A percentile compares a stretch with the other conserved stretches of the same genome.
Evolutionary conservation across 2,888 invertebrate genomes (phyloP).

Genomic region (Caenorhabditis angaria): DNA sequence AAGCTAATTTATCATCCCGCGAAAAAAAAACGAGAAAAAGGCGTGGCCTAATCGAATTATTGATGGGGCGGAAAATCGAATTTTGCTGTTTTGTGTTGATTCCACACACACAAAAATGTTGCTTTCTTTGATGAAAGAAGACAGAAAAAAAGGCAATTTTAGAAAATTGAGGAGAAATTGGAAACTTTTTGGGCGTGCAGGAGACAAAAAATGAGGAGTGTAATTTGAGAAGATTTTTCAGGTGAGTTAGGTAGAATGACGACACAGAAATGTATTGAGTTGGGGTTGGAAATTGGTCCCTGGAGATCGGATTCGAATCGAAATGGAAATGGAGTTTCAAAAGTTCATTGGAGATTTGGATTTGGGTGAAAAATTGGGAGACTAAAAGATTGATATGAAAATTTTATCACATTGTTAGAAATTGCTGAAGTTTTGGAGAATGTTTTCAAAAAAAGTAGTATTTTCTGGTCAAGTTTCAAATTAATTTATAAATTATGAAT

Average conservation of each 20-base stretch:
- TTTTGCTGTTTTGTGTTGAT: not conserved
- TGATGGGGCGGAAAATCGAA: not conserved
- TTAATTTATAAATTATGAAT: too few species aligned
- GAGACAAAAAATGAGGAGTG: not conserved
- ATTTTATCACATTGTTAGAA: too few species aligned
- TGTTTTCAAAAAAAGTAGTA: not conserved
- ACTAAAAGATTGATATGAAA: too few species aligned
- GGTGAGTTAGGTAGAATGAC: too few species aligned
- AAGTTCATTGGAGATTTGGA: too few species aligned
- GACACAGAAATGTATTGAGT: too few species aligned
- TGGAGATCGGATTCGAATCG: too few species aligned
- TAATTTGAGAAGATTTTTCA: not conserved
- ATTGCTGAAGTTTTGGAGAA: too few species aligned
- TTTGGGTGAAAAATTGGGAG: too few species aligned
- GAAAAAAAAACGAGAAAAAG: not conserved
- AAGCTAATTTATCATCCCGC: not conserved
- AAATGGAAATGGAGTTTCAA: too few species aligned
- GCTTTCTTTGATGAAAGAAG: not conserved
- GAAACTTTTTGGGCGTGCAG: not conserved
- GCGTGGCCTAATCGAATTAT: conserved; percentile 2
- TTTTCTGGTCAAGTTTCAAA: not conserved
- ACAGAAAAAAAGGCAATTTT: not conserved
- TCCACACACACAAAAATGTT: too few species aligned
- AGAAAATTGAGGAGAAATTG: not conserved
- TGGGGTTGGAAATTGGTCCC: too few species aligned